phyloP scores from a whole-genome alignment of 1,140 invertebrate species.

The Aricia agestis region DNA sequence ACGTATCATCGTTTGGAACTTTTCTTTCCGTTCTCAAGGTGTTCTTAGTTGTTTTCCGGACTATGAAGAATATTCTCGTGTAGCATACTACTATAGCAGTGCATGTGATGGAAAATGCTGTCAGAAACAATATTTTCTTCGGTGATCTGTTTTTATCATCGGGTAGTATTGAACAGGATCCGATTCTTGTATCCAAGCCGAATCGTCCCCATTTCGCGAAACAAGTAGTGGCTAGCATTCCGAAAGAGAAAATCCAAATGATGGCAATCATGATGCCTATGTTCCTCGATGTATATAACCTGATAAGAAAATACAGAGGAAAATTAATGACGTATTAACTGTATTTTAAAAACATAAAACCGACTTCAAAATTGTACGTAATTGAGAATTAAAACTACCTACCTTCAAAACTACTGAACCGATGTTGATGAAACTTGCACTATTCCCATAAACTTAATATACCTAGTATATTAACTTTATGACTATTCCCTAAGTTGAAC shows the following conservation, averaged over 20 bases:
- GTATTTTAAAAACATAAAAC: no score
- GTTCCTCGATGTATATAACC: slow-evolving; percentile 78
- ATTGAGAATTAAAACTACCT: no score
- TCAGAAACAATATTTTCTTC: slow-evolving; percentile 86
- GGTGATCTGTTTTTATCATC: slow-evolving; percentile 81
- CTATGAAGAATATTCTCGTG: slow-evolving; percentile 87
- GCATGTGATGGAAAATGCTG: slow-evolving; percentile 86
- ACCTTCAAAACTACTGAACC: no score
- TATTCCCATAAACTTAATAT: no score
- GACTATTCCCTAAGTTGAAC: no score
- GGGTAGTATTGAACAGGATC: slow-evolving; percentile 86
- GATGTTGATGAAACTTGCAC: no score
- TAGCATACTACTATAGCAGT: slow-evolving; percentile 87
- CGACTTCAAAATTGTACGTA: no score
- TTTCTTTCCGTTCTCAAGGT: slow-evolving; percentile 54
- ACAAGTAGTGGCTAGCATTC: slow-evolving; percentile 83
- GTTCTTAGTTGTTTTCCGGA: slow-evolving; percentile 82
- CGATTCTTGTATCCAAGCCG: slow-evolving; percentile 82
- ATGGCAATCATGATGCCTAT: slow-evolving; percentile 53
- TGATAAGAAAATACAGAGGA: slow-evolving; percentile 53
- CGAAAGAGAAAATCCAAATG: slow-evolving; percentile 85
- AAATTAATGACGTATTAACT: no score
- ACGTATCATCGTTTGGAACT: slow-evolving; percentile 27
- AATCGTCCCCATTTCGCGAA: slow-evolving; percentile 86
- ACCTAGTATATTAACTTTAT: no score